phyloP scores from a whole-genome alignment of 2,888 invertebrate species.

The Mamestra brassicae region DNA sequence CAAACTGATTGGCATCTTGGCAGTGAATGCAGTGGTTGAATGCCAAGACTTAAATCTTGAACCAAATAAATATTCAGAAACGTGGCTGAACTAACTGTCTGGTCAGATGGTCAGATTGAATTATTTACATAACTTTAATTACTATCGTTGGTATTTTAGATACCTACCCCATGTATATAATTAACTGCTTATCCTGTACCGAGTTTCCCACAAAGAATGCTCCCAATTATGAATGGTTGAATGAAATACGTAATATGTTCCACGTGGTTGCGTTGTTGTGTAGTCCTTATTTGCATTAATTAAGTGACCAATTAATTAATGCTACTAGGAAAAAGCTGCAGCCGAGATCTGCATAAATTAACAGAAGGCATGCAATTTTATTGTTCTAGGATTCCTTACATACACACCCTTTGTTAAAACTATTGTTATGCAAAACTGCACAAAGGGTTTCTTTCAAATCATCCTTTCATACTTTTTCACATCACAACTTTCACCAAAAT shows the following conservation, averaged over 20 bases:
- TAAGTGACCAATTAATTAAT: not conserved
- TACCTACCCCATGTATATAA: not conserved
- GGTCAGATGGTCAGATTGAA: not conserved
- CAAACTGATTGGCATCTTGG: slow-evolving; percentile 18
- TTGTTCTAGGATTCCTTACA: not conserved
- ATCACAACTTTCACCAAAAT: slow-evolving; percentile 81
- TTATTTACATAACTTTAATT: slow-evolving; percentile 23
- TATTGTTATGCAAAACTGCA: slow-evolving; percentile 52
- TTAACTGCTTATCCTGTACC: not conserved
- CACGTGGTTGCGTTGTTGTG: slow-evolving; percentile 13
- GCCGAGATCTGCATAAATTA: not conserved
- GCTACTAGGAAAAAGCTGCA: not conserved
- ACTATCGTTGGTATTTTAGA: slow-evolving; percentile 20
- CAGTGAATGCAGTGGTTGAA: slow-evolving; percentile 14
- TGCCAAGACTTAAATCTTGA: slow-evolving; percentile 27
- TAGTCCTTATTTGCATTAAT: not conserved
- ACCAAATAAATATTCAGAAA: slow-evolving; percentile 14
- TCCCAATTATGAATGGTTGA: not conserved
- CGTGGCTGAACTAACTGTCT: slow-evolving; percentile 13
- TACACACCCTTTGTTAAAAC: not conserved
- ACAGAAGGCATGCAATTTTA: not conserved
- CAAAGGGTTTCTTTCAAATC: slow-evolving; percentile 50
- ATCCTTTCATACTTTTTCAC: slow-evolving; percentile 52
- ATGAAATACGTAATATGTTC: slow-evolving; percentile 15
- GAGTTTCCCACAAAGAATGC: not conserved